Base-by-base conservation (phyloP, 2,888 invertebrate genomes). In the Cosmia pyralina region DNA sequence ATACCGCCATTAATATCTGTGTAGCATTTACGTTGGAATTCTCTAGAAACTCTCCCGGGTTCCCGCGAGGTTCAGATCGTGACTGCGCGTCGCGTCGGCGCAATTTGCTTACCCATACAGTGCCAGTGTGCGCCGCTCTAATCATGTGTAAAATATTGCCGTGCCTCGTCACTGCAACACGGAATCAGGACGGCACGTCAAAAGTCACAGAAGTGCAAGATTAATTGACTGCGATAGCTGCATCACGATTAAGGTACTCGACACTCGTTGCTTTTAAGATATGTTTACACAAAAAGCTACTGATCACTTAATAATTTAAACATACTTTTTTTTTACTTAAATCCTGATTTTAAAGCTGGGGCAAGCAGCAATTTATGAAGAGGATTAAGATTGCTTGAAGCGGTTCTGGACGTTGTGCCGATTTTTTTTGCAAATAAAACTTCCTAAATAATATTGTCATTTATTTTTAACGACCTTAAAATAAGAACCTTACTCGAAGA, bases 41-140 rank as follows among this genome's bases (percentile, higher is more conserved):
- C 94, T 93, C 91, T 92, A 94, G 94, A 95, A 94, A 94, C 92
- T 94, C 93, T 93, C 94, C 93, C 92, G 93, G 92, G 94, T 94
- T 94, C 94, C 94, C 93, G 95, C 90, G 94, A 93, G 93, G 96
- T 95, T 95, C 94, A 95, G 92, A 94, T 96, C 96, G 96, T 96
- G 96, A 96, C 95, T 94, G 88, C 92, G 93, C 93, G 93, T 93
- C 95, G 95, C 93, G 93, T 93, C 93, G 93, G 91, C 91, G 95
- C 96, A 96, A 96, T 96, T 96, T 95, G 96, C 96, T 95, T 95
- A 95, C 94, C 95, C 95, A 96, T 95, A 95, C 94, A 95, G 93
- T 92, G 94, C 92, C 92, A 90, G 91, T 88, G 90, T 88, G 88
- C 91, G 88, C 92, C 89, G 92, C 92, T 95, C 95, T 95, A 96